These are phyloP conservation scores for Zophobas atratus DNA, from an alignment of 1,140 invertebrate species.

Conservation along the genomic window DNA sequence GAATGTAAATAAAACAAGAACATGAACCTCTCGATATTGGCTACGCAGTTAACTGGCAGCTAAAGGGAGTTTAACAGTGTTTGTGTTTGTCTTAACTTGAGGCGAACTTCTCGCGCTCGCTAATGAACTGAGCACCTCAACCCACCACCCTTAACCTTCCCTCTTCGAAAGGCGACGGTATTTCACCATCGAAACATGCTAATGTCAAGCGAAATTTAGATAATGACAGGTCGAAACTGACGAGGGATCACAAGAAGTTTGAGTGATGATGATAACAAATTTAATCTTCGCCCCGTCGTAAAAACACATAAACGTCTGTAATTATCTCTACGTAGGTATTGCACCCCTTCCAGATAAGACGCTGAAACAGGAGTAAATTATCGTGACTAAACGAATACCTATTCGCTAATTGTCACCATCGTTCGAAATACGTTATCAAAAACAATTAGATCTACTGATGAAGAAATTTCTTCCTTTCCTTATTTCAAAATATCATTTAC, in stretches of 20 bases:
- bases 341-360: no score
- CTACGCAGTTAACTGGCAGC: slow-evolving; percentile 36
- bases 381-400: no score
- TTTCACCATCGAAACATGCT: slow-evolving; percentile 1
- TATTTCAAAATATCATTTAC: no score
- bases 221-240: background rate
- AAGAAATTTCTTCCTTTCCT: no score
- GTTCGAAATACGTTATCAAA: no score
- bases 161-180: background rate
- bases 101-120: slow-evolving; percentile 36
- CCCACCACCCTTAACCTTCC: background rate
- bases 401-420: no score
- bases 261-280: no score
- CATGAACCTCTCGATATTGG: slow-evolving; percentile 39
- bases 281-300: no score
- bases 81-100: slow-evolving; percentile 49
- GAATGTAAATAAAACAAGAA: slow-evolving; percentile 32
- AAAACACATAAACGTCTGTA: no score
- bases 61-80: slow-evolving; percentile 48
- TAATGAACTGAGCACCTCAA: slow-evolving; percentile 46
- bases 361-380: no score
- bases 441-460: no score
- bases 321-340: no score
- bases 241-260: background rate
- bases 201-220: background rate